A percentile compares a stretch with the other conserved stretches of the same genome.
Evolutionary conservation across 2,888 invertebrate species (phyloP).

Genomic region (Saturnia pavonia): DNA sequence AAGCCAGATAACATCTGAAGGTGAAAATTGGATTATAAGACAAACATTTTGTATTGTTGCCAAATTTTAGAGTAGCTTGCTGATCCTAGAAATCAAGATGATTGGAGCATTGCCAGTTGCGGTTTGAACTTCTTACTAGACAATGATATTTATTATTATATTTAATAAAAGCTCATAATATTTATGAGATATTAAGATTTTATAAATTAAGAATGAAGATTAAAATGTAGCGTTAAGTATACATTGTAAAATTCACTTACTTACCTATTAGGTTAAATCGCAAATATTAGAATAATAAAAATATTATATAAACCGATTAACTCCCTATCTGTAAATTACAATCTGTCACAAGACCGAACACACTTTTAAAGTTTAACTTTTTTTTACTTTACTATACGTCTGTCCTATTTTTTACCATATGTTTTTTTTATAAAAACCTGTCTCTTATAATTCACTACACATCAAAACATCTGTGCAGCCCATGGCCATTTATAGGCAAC

Average conservation of each 20-base stretch:
- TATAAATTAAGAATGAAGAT: neutral
- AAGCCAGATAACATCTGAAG: conserved; percentile 59
- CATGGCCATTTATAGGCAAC: neutral
- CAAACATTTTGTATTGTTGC: conserved; percentile 57
- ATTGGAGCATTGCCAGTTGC: conserved; percentile 64
- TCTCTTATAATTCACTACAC: neutral
- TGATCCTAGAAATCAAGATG: conserved; percentile 56
- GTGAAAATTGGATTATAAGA: conserved; percentile 66
- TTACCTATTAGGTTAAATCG: no score
- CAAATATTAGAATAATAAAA: no score
- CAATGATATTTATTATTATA: conserved; percentile 4
- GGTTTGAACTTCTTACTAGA: conserved; percentile 7
- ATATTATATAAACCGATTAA: no score
- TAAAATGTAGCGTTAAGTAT: neutral
- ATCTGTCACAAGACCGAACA: neutral
- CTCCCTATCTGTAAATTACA: no score
- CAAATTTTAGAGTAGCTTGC: conserved; percentile 62
- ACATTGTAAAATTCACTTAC: no score
- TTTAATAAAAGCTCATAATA: neutral
- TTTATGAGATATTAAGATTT: neutral
- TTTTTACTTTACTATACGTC: no score
- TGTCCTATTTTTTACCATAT: neutral
- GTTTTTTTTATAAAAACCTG: neutral
- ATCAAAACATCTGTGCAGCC: neutral
- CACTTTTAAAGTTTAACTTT: no score